Base-by-base conservation (phyloP, 2,888 invertebrate genomes). In the Diadegma fenestrale region DNA sequence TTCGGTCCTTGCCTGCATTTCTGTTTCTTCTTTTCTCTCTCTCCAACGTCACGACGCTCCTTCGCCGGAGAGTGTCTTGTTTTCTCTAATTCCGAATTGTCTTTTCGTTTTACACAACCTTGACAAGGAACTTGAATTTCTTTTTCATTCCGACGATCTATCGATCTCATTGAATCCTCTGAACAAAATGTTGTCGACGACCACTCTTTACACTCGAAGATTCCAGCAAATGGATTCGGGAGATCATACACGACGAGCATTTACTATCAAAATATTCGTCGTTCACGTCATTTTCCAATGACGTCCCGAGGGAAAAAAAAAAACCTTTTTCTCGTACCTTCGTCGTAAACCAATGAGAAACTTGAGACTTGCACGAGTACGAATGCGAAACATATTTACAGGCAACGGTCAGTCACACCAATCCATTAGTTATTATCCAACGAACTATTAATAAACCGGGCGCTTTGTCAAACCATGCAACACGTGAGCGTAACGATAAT, bases 381-480 rank as follows among this genome's bases (percentile, higher is more conserved):
- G 19, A 19, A 51, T 37, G 71, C 19, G 41, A 72, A 58, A 72
- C 0, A 12, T 0, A n/a, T 51, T 22, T 51, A 51, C 51, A 8
- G 10, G n/a, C n/a, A 48, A n/a, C n/a, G 51, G 10, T 51, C n/a
- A 10, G 19, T 7, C 22, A 54, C 54, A 22, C 41, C 58, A 54
- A 33, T n/a, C 1, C 54, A 51, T 22, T 66, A 48, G 48, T 73
- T 48, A 33, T 41, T 48, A 19, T 45, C 30, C 30, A 33, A n/a
- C 14, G 17, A 69, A 51, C 72, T 26, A 58, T 22, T 43, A 37
- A 33, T 17, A 51, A 63, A 64, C 33, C 22, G 58, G 71, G 12
- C 30, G 51, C 64, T 77, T 82, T 37, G 26, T 64, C 48, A 76
- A 77, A 80, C 72, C 78, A 84, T 81, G 84, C 86, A 78, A 73